Conservation (phyloP, 2,797 vertebrate genomes). For the Cichlasoma orientale region DNA sequence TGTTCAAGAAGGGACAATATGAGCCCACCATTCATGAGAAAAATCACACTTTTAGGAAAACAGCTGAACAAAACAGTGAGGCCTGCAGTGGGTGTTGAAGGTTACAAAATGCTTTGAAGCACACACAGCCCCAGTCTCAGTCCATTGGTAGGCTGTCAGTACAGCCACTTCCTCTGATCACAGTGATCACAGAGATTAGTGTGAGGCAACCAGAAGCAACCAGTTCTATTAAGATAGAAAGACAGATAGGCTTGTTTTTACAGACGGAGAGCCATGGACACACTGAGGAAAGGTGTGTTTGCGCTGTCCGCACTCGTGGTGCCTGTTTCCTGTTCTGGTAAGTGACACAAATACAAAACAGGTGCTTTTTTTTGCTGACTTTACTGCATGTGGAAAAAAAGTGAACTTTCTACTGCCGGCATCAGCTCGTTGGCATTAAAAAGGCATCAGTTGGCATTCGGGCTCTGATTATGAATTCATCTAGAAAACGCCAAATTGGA, state of each 20-base stretch:
- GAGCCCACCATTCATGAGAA: neutral
- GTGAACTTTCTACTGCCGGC: neutral
- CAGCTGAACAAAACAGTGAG: neutral
- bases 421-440: neutral
- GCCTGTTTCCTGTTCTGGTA: slow-evolving; percentile 50
- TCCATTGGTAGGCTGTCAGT: slow-evolving; percentile 50
- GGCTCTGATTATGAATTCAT: neutral
- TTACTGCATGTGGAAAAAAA: neutral
- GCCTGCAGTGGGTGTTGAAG: slow-evolving; percentile 13
- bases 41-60: neutral
- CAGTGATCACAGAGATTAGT: neutral
- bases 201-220: slow-evolving; percentile 7
- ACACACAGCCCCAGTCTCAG: slow-evolving; percentile 16
- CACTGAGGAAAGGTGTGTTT: slow-evolving; percentile 29
- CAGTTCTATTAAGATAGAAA: neutral
- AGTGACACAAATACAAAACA: slow-evolving; percentile 16
- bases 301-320: slow-evolving; percentile 29
- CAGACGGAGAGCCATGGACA: slow-evolving; percentile 31
- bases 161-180: slow-evolving; percentile 78
- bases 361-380: neutral
- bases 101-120: slow-evolving; percentile 32
- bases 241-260: neutral
- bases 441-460: no score
- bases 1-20: neutral
- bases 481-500: neutral